Evolutionary conservation across 2,888 invertebrate genomes (phyloP).

Genomic region (Sericinus montela): DNA sequence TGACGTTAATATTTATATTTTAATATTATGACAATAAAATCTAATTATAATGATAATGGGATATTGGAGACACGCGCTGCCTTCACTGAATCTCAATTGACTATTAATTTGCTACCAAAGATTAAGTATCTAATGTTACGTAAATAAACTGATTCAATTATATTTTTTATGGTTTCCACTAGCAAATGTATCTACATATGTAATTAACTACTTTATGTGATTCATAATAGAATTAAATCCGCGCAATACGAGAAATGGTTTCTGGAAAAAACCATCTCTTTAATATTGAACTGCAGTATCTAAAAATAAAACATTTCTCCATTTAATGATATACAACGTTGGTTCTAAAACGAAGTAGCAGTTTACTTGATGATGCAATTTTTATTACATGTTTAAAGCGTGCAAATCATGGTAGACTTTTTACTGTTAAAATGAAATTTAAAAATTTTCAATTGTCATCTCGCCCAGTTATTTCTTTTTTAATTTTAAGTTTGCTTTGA

Average conservation of each 20-base stretch:
- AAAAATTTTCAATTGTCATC: too few species aligned
- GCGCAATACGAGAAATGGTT: neutral
- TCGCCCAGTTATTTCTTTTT: too few species aligned
- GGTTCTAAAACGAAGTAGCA: too few species aligned
- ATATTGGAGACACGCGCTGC: neutral
- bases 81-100: neutral
- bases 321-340: too few species aligned
- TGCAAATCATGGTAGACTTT: too few species aligned
- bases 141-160: constrained; percentile 15
- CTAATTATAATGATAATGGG: neutral
- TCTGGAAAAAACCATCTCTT: neutral
- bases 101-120: neutral
- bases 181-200: constrained; percentile 6
- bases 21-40: neutral
- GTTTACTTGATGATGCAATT: too few species aligned
- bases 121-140: constrained; percentile 7
- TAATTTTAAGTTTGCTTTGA: too few species aligned
- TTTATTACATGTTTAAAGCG: too few species aligned
- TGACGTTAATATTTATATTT: too few species aligned
- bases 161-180: constrained; percentile 16
- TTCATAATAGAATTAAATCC: constrained; percentile 12
- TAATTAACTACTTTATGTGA: constrained; percentile 16
- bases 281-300: too few species aligned
- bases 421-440: too few species aligned
- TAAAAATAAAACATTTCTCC: too few species aligned